Conservation (phyloP, 2,888 invertebrate genomes). For the Tachina grossa region DNA sequence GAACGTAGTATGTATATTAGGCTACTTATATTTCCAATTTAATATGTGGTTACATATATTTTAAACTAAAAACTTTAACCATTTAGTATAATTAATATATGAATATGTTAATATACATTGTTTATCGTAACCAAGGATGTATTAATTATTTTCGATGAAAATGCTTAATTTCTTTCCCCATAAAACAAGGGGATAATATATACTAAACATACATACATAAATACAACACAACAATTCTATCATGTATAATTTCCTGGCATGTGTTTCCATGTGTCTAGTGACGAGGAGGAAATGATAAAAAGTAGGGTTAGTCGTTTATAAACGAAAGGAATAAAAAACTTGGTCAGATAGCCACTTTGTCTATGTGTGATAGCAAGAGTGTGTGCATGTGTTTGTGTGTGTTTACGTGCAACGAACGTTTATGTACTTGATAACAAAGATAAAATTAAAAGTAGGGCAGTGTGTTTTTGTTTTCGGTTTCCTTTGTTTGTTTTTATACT, state of each 20-base stretch:
- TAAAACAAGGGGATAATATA: conserved; percentile 72
- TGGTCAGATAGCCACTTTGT: conserved; percentile 65
- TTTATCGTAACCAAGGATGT: conserved; percentile 27
- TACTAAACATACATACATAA: not conserved
- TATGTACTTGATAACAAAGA: conserved; percentile 63
- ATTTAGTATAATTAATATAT: too few species aligned
- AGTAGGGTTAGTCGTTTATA: conserved; percentile 57
- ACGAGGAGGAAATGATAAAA: conserved; percentile 8
- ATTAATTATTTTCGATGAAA: not conserved
- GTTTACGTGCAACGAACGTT: conserved; percentile 72
- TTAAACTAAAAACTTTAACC: too few species aligned
- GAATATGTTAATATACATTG: not conserved
- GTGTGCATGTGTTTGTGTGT: conserved; percentile 70
- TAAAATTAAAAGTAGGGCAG: conserved; percentile 80
- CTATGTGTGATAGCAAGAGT: conserved; percentile 47
- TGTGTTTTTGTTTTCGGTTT: conserved; percentile 77
- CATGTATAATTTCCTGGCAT: conserved; percentile 15
- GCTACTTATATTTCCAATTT: too few species aligned
- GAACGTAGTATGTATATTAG: too few species aligned
- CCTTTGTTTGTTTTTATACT: conserved; percentile 42
- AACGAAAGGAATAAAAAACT: conserved; percentile 61
- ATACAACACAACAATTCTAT: conserved; percentile 1
- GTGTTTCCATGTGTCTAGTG: conserved; percentile 32
- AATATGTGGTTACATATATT: too few species aligned
- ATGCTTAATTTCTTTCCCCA: not conserved